Evolutionary conservation across 2,113 vertebrate species (phyloP).

Genomic region (Gulo gulo): DNA sequence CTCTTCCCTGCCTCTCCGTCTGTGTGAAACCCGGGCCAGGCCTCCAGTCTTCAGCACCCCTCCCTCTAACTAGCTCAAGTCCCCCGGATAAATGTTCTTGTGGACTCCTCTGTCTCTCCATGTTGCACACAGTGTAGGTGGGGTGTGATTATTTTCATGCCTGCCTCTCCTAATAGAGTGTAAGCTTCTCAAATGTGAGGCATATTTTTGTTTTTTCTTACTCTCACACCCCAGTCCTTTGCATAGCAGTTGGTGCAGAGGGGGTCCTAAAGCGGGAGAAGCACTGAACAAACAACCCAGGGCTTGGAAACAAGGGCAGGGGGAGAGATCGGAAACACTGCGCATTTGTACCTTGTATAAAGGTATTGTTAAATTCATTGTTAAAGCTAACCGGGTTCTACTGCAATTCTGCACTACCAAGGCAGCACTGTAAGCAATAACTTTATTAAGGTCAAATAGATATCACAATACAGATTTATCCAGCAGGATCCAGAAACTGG

Average conservation of each 20-base stretch:
- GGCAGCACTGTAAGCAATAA: slow-evolving; percentile 81
- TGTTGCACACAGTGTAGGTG: not conserved
- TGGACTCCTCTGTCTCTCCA: not conserved
- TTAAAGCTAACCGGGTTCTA: not conserved
- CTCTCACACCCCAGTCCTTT: not conserved
- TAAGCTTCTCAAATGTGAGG: not conserved
- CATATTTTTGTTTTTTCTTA: not conserved
- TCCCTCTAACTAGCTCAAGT: not conserved
- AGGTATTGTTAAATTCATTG: not conserved
- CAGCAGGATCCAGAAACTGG: slow-evolving; percentile 81
- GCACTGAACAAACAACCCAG: not conserved
- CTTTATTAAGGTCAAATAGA: slow-evolving; percentile 88
- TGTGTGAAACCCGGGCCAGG: not conserved
- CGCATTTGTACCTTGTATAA: not conserved
- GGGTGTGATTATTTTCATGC: not conserved
- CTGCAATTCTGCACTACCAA: slow-evolving; percentile 60
- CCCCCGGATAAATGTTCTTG: not conserved
- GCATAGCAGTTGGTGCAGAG: not conserved
- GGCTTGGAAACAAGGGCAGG: not conserved
- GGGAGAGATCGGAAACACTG: not conserved
- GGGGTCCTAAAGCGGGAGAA: not conserved
- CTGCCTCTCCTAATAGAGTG: not conserved
- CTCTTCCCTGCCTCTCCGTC: not conserved
- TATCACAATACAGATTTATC: slow-evolving; percentile 87
- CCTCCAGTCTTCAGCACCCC: not conserved